Evolutionary conservation across 2,113 vertebrate genomes (phyloP).

Genomic region (Phaethon lepturus): DNA sequence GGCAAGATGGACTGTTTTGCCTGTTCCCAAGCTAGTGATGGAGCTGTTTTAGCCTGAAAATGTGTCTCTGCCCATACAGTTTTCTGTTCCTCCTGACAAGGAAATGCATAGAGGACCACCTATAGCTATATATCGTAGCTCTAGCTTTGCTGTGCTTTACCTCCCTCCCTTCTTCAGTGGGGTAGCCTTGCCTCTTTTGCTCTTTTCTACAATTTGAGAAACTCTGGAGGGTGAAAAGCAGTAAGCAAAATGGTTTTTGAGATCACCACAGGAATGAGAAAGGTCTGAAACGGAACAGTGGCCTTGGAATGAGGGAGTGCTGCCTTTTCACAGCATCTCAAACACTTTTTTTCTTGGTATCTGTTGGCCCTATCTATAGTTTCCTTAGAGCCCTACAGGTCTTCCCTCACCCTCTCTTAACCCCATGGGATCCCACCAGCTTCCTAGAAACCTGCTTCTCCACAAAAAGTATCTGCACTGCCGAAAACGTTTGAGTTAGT

Average conservation of each 20-base stretch:
- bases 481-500: background rate
- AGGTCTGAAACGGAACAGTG: background rate
- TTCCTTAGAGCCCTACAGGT: background rate
- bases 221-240: background rate
- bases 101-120: background rate
- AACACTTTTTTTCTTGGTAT: background rate
- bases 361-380: background rate
- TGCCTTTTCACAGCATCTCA: background rate
- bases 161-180: background rate
- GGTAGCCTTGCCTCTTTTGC: background rate
- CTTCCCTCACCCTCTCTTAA: background rate
- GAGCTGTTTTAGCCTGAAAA: background rate
- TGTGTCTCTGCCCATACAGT: background rate
- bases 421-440: rapidly evolving
- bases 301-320: background rate
- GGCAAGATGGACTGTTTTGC: background rate
- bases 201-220: background rate
- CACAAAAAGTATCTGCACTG: background rate
- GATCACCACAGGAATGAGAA: background rate
- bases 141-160: background rate
- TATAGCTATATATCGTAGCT: background rate
- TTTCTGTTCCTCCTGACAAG: background rate
- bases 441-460: background rate
- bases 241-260: background rate
- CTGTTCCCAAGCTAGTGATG: background rate